Evolutionary conservation across 2,888 invertebrate genomes (phyloP).

Genomic region (Drosophila prostipennis): DNA sequence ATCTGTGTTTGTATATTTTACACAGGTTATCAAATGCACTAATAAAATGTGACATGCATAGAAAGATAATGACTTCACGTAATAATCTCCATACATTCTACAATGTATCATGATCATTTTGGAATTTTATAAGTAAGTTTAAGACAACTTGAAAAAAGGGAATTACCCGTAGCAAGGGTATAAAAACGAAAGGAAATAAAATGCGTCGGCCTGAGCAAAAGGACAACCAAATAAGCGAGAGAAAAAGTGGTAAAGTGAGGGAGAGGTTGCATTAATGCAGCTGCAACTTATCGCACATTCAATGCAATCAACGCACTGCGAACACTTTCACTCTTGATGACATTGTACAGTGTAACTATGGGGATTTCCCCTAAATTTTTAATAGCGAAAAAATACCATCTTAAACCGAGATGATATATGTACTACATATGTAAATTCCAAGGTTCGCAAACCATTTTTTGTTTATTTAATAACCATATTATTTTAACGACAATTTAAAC

Average conservation of each 20-base stretch:
- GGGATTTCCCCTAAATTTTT: neutral
- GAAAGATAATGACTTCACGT: too few relatives aligned
- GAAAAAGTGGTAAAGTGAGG: slow-evolving; percentile 7
- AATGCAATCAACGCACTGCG: slow-evolving; percentile 58
- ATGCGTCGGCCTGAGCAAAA: slow-evolving; percentile 36
- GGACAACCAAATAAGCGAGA: slow-evolving; percentile 22
- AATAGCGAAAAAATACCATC: too few relatives aligned
- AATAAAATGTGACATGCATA: too few relatives aligned
- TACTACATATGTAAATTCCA: too few relatives aligned
- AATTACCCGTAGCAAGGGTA: neutral
- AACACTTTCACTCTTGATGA: slow-evolving; percentile 59
- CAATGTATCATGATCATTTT: too few relatives aligned
- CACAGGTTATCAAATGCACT: too few relatives aligned
- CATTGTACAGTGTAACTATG: slow-evolving; percentile 9
- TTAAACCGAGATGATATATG: neutral
- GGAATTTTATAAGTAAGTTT: too few relatives aligned
- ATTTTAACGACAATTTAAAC: slow-evolving; percentile 8
- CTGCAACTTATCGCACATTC: slow-evolving; percentile 42
- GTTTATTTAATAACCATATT: slow-evolving; percentile 1
- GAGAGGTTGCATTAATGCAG: slow-evolving; percentile 21
- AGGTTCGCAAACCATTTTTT: neutral
- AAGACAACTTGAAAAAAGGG: neutral
- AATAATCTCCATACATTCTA: too few relatives aligned
- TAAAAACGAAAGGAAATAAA: slow-evolving; percentile 31
- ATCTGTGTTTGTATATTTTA: too few relatives aligned